Evolutionary conservation across 1,140 invertebrate genomes (phyloP).

Genomic region (Cepaea nemoralis): DNA sequence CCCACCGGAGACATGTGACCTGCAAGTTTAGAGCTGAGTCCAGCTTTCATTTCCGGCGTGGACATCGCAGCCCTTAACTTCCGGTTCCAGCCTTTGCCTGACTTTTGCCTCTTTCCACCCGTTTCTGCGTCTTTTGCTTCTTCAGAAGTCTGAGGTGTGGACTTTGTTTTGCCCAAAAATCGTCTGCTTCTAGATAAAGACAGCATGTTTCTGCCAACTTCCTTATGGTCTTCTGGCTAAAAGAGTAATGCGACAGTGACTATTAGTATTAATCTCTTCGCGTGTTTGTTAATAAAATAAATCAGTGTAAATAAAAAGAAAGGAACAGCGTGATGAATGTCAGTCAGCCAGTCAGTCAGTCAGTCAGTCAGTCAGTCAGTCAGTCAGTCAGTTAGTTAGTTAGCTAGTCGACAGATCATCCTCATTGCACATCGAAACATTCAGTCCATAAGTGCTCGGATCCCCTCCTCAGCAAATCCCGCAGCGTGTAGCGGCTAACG

Average conservation of each 20-base stretch:
- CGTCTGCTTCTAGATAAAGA: constrained; percentile 9
- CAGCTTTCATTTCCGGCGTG: neutral
- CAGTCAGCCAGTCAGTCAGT: too few species aligned
- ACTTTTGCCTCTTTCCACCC: neutral
- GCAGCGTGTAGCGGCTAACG: too few species aligned
- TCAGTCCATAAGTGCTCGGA: too few species aligned
- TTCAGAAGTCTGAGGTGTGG: neutral
- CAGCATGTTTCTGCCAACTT: neutral
- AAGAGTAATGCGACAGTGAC: neutral
- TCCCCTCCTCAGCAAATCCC: too few species aligned
- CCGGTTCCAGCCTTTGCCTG: neutral
- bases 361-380: too few species aligned
- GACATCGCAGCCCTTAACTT: neutral
- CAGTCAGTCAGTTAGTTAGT: too few species aligned
- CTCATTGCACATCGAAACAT: too few species aligned
- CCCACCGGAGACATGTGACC: constrained; percentile 25
- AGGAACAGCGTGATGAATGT: too few species aligned
- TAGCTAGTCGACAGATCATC: too few species aligned
- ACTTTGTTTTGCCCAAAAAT: constrained; percentile 18
- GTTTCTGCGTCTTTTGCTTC: neutral
- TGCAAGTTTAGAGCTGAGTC: constrained; percentile 7
- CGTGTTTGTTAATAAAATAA: too few species aligned
- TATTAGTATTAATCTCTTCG: too few species aligned
- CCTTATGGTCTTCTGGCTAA: constrained; percentile 11
- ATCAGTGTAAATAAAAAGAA: too few species aligned